Base-by-base conservation (phyloP, 1,140 invertebrate species). In the Drosophila miranda region DNA sequence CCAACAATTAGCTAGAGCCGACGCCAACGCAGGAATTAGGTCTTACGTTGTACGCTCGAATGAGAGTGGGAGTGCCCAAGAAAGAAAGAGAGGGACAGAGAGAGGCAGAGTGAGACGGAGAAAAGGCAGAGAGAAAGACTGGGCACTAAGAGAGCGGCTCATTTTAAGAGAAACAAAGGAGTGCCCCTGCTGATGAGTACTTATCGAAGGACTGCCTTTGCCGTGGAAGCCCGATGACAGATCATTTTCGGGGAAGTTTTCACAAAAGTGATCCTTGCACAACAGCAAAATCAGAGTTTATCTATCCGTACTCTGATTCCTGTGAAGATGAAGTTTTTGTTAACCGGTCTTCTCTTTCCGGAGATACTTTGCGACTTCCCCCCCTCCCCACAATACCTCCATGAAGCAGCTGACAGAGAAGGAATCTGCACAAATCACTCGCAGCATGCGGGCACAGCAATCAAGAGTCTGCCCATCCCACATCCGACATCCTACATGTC, bases 401-500 rank as follows among this genome's bases (percentile, higher is more conserved):
- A 6, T 26, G 8, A 46, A 48, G 48, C 59, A 64, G 48, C 19
- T 67, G 60, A 23, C 59, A 60, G 55, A 68, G 46, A 48, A 48
- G 23, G 42, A 56, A 11, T 61, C 55, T 38, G 51, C 63, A 43
- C 46, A 66, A 75, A 67, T 58, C 75, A 61, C 49, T 69, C 44
- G n/a, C 69, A 62, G 19, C 41, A 71, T 70, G 66, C 66, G 66
- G 68, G 69, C 44, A 16, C 21, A 34, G 76, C 80, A 84, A 73
- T 84, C 80, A 66, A 59, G 44, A 57, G 59, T 66, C 58, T 61
- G 61, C 73, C 86, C 61, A 78, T 86, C 74, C 77, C 62, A 16
- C 72, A 84, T 59, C 19, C 19, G 1, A 86, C 61, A 81, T 86
- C 74, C 77, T 66, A 16, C 72, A 84, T 59, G 73, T 86, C 58